phyloP scores from a whole-genome alignment of 2,113 vertebrate genomes.

The Ginglymostoma cirratum region DNA sequence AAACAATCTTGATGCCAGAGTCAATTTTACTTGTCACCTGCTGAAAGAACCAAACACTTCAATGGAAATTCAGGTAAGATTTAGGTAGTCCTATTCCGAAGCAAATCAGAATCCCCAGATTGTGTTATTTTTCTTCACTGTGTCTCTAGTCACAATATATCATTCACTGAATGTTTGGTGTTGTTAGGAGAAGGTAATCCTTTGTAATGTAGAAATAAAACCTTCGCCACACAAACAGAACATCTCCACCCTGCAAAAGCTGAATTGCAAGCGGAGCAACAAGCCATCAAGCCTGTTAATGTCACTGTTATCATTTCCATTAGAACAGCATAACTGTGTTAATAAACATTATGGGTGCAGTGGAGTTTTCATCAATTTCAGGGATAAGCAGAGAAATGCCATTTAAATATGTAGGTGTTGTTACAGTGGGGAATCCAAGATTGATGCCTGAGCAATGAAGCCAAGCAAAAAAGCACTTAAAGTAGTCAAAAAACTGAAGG shows the following conservation, averaged over 20 bases:
- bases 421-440: background rate
- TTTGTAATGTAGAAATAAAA: background rate
- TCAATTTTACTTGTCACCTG: background rate
- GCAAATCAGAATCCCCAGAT: background rate
- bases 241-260: background rate
- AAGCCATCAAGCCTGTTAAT: background rate
- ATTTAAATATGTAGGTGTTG: background rate
- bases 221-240: background rate
- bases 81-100: background rate
- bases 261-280: background rate
- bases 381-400: background rate
- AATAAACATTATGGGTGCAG: background rate
- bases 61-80: background rate
- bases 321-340: background rate
- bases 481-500: background rate
- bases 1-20: background rate
- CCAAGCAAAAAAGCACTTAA: background rate
- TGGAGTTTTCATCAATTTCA: background rate
- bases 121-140: background rate
- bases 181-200: background rate
- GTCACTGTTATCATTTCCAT: background rate
- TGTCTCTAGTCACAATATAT: background rate
- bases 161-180: background rate
- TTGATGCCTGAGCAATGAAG: background rate
- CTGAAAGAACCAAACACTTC: background rate